These are phyloP conservation scores for Luehdorfia chinensis DNA, from an alignment of 1,140 invertebrate genomes.

Conservation along the genomic window DNA sequence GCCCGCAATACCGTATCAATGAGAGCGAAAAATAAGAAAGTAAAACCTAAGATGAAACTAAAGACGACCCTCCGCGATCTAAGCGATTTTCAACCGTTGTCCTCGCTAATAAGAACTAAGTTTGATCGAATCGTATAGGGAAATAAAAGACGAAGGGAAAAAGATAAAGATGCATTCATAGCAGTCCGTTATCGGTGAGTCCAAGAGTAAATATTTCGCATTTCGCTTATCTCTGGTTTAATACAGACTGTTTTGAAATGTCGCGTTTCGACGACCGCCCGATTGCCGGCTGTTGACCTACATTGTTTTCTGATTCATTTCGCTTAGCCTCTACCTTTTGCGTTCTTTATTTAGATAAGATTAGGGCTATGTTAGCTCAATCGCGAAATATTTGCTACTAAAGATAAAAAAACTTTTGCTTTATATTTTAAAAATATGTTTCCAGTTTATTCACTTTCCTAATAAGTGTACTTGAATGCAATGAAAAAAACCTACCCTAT, in stretches of 20 bases:
- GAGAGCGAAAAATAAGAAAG: constrained; percentile 65
- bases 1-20: constrained; percentile 33
- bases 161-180: constrained; percentile 70
- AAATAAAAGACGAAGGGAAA: constrained; percentile 50
- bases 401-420: constrained; percentile 2
- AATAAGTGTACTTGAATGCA: too few relatives aligned
- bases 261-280: constrained; percentile 46
- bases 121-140: constrained; percentile 20
- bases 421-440: not conserved
- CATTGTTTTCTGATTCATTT: constrained; percentile 41
- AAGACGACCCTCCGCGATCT: constrained; percentile 40
- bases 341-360: constrained; percentile 11
- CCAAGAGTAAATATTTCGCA: constrained; percentile 68
- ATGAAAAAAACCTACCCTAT: too few relatives aligned
- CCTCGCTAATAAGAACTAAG: constrained; percentile 22
- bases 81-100: constrained; percentile 39
- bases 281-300: constrained; percentile 48
- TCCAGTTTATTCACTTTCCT: too few relatives aligned
- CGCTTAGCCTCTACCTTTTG: constrained; percentile 15
- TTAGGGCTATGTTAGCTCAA: not conserved
- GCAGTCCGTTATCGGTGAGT: constrained; percentile 55
- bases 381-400: constrained; percentile 15
- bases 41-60: constrained; percentile 68
- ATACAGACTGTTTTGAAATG: constrained; percentile 60
- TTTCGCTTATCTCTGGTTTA: constrained; percentile 64